Base-by-base conservation (phyloP, 1,140 invertebrate genomes). In the Hormaphis cornu region DNA sequence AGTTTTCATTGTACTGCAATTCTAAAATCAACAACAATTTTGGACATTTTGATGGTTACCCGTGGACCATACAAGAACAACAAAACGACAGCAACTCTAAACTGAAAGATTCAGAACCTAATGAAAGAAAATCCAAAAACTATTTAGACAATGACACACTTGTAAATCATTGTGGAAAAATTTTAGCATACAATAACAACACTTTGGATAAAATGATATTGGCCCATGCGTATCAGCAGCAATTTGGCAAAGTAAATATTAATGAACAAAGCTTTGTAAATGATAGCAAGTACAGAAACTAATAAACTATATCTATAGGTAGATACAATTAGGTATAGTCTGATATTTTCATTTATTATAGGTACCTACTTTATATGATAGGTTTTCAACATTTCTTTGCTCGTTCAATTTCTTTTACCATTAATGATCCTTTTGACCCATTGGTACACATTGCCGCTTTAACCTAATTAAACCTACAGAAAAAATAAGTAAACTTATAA, bases 171-270 rank as follows among this genome's bases (percentile, higher is more conserved):
- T 30, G 8, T 46, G 12, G 24, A 18, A 35, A 28, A 8, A 26
- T 69, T 1, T 44, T 69, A 24, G 69, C 48, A 3, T 52, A 53
- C 22, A 69, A 69, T 53, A 54, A 69, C 3, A 69, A 69, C 30
- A 54, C 24, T 18, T 69, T 53, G 18, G 69, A 53, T 8, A 54
- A 69, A 18, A 52, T 69, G 50, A 63, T 63, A 63, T 30, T 63
- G 16, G 40, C 26, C 6, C 58, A 63, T 63, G n/a, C 10, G 10
- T 63, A 44, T 63, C 40, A 44, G 30, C 58, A 63, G n/a, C 18
- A 30, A 63, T 63, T 63, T 33, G 24, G 22, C 20, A 42, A 59
- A 42, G 56, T 59, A 59, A 5, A 5, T 44, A 44, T 14, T 18
- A n/a, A 18, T 14, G 37, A 46, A n/a, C 12, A n/a, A n/a, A 5